A percentile compares a stretch with the other conserved stretches of the same genome.
These are phyloP conservation scores for Protobothrops flavoviridis DNA, from an alignment of 2,113 vertebrate species.

Conservation along the genomic window DNA sequence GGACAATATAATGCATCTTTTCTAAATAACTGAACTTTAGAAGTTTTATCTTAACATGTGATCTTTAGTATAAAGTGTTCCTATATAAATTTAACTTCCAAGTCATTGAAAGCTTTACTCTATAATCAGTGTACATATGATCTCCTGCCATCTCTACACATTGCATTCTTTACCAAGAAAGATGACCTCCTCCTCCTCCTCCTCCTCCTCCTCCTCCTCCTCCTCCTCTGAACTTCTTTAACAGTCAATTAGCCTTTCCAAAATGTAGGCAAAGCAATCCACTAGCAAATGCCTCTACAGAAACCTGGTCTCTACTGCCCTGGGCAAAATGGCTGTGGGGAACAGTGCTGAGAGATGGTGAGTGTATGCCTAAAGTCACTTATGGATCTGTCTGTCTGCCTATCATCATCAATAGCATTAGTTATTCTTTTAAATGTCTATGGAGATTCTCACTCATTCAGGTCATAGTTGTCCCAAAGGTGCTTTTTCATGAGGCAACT, in stretches of 20 bases:
- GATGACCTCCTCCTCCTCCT: not conserved
- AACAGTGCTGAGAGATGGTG: not conserved
- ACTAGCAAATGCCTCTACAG: not conserved
- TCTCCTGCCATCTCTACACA: not conserved
- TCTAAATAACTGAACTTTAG: not conserved
- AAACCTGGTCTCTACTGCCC: not conserved
- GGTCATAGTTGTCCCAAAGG: too few relatives aligned
- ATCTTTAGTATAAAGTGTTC: not conserved
- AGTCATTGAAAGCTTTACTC: not conserved
- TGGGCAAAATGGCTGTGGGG: not conserved
- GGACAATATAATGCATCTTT: not conserved
- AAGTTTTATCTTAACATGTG: not conserved
- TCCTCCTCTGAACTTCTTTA: not conserved
- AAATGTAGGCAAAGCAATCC: not conserved
- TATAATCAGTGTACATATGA: not conserved
- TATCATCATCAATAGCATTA: not conserved
- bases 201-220: too few relatives aligned
- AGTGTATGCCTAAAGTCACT: not conserved
- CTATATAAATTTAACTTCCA: not conserved
- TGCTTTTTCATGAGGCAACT: too few relatives aligned
- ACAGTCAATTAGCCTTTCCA: not conserved
- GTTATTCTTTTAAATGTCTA: not conserved
- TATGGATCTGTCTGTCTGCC: not conserved
- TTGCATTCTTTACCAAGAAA: not conserved
- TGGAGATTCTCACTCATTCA: too few relatives aligned